A percentile compares a stretch with the other conserved stretches of the same genome.
These are phyloP conservation scores for Trigoniulus corallinus DNA, from an alignment of 1,140 invertebrate genomes.

Conservation along the genomic window DNA sequence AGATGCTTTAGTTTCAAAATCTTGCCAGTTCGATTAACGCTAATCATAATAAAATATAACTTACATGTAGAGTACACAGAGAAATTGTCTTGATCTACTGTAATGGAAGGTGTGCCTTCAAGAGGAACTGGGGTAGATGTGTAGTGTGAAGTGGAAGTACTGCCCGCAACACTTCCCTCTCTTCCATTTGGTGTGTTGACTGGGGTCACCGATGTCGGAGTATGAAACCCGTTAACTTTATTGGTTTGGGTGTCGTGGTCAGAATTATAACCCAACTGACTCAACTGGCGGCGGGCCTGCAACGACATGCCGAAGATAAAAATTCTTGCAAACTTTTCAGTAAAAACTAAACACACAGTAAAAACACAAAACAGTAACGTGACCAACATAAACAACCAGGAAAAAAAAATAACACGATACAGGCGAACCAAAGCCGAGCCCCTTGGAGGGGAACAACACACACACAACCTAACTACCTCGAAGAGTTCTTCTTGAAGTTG, in stretches of 20 bases:
- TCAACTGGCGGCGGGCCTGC: conserved; percentile 48
- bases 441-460: no score
- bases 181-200: conserved; percentile 37
- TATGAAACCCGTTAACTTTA: conserved; percentile 15
- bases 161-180: no score
- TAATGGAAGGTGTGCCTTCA: no score
- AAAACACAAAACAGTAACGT: background rate
- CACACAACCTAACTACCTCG: conserved; percentile 30
- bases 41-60: background rate
- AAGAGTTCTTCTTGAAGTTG: conserved; percentile 64
- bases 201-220: conserved; percentile 24
- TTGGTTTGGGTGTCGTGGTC: conserved; percentile 26
- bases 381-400: no score
- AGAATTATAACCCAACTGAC: conserved; percentile 48
- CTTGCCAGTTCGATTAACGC: background rate
- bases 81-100: background rate
- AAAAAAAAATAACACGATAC: no score
- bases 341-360: conserved; percentile 9
- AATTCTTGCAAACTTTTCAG: background rate
- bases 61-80: background rate
- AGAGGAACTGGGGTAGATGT: no score
- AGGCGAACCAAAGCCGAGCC: no score
- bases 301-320: no score
- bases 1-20: background rate
- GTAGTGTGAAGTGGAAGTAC: no score